phyloP scores from a whole-genome alignment of 1,140 invertebrate species.

The Drosophila pectinifera region DNA sequence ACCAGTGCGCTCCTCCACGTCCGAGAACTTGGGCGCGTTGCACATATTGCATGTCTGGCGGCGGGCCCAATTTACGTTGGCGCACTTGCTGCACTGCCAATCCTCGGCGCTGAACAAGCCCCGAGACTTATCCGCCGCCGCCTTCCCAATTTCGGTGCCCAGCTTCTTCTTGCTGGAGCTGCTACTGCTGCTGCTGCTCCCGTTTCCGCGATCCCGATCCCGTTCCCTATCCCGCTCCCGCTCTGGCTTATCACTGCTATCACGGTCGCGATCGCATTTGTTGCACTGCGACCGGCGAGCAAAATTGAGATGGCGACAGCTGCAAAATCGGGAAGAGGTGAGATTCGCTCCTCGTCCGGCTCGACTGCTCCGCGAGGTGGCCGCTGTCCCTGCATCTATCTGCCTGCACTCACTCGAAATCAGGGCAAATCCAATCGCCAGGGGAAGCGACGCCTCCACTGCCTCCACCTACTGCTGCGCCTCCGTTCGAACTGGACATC shows the following conservation, averaged over 20 bases:
- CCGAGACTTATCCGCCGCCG: slow-evolving; percentile 98
- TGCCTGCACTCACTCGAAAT: slow-evolving; percentile 85
- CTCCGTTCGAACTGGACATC: slow-evolving; percentile 65
- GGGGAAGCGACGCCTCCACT: slow-evolving; percentile 68
- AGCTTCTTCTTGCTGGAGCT: slow-evolving; percentile 92
- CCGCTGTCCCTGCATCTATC: slow-evolving; percentile 54
- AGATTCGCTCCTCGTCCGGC: slow-evolving; percentile 36
- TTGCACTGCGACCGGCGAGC: slow-evolving; percentile 95
- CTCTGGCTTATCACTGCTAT: slow-evolving; percentile 63
- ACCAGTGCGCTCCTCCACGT: slow-evolving; percentile 91
- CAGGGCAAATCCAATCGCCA: slow-evolving; percentile 87
- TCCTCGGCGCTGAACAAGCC: slow-evolving; percentile 99
- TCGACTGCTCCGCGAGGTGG: slow-evolving; percentile 17
- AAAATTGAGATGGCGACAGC: slow-evolving; percentile 98
- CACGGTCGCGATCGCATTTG: slow-evolving; percentile 89
- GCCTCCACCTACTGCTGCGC: slow-evolving; percentile 27
- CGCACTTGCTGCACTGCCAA: slow-evolving; percentile 99
- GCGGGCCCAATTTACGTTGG: slow-evolving; percentile 99
- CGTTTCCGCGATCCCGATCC: slow-evolving; percentile 65
- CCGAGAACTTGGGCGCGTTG: slow-evolving; percentile 98
- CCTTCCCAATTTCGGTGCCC: slow-evolving; percentile 98
- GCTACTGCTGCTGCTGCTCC: slow-evolving; percentile 86
- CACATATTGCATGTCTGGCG: slow-evolving; percentile 99
- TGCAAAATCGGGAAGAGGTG: slow-evolving; percentile 81
- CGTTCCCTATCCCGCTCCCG: slow-evolving; percentile 60